These are phyloP conservation scores for Hystrix brachyura DNA, from an alignment of 2,113 vertebrate species.

Conservation along the genomic window DNA sequence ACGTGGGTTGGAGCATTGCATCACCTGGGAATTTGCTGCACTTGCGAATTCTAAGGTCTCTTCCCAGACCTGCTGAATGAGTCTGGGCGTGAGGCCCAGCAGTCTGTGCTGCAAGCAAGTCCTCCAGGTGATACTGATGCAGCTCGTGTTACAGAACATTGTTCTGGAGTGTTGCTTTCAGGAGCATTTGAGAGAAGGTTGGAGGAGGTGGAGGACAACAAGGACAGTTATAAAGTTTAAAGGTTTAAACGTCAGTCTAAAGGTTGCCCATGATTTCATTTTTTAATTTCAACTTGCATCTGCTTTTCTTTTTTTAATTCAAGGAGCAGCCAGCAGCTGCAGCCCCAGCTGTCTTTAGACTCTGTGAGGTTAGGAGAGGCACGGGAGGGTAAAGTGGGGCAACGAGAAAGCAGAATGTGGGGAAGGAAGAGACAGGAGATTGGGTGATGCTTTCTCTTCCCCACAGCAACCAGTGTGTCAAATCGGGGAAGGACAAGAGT, in stretches of 20 bases:
- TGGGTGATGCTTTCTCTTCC: background rate
- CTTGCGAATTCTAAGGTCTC: background rate
- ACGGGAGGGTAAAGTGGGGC: background rate
- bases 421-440: background rate
- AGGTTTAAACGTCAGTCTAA: background rate
- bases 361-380: background rate
- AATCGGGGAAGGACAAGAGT: background rate
- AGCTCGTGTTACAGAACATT: background rate
- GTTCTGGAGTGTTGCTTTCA: background rate
- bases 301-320: background rate
- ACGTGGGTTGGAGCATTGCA: background rate
- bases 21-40: background rate
- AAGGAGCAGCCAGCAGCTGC: background rate
- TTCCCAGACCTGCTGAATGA: background rate
- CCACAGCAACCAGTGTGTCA: background rate
- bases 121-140: background rate
- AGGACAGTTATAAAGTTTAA: background rate
- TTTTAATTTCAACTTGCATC: constrained; percentile 8
- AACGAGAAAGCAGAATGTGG: background rate
- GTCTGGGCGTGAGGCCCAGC: background rate
- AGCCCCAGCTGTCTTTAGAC: background rate
- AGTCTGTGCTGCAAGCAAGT: background rate
- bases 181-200: background rate
- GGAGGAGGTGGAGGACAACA: background rate
- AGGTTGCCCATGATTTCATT: background rate